phyloP scores from a whole-genome alignment of 1,140 invertebrate genomes.

The Epicauta chinensis region DNA sequence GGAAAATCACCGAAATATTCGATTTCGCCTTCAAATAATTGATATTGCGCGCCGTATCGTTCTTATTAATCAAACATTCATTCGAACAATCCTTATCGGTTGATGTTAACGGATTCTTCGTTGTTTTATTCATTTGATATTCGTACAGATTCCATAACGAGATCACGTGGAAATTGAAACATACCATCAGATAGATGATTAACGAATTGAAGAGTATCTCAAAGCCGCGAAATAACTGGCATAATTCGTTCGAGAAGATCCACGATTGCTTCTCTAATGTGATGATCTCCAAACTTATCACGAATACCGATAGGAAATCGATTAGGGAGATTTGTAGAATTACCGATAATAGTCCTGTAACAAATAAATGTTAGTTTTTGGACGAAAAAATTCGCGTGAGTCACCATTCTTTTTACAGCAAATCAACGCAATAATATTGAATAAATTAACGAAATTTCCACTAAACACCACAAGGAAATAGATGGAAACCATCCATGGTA shows the following conservation, averaged over 20 bases:
- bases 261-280: conserved; percentile 44
- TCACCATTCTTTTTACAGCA: conserved; percentile 25
- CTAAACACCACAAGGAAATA: conserved; percentile 13
- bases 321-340: conserved; percentile 47
- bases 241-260: conserved; percentile 44
- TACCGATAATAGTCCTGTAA: conserved; percentile 46
- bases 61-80: conserved; percentile 43
- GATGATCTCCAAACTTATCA: conserved; percentile 47
- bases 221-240: conserved; percentile 45
- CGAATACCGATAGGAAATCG: conserved; percentile 43
- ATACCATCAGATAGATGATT: conserved; percentile 46
- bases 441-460: conserved; percentile 10
- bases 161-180: conserved; percentile 49
- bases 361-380: conserved; percentile 30
- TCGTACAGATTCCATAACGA: conserved; percentile 45
- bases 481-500: conserved; percentile 5
- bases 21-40: conserved; percentile 43
- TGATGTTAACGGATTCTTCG: conserved; percentile 40
- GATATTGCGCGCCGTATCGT: conserved; percentile 41
- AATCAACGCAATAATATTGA: conserved; percentile 18
- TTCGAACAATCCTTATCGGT: conserved; percentile 43
- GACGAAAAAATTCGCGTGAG: conserved; percentile 3
- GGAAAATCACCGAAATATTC: conserved; percentile 44
- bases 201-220: conserved; percentile 48
- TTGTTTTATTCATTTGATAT: conserved; percentile 37